Percentiles rank a stretch among this genome's conserved stretches.
Conservation (phyloP, 2,888 invertebrate species). For the Sphaerophoria rueppellii region DNA sequence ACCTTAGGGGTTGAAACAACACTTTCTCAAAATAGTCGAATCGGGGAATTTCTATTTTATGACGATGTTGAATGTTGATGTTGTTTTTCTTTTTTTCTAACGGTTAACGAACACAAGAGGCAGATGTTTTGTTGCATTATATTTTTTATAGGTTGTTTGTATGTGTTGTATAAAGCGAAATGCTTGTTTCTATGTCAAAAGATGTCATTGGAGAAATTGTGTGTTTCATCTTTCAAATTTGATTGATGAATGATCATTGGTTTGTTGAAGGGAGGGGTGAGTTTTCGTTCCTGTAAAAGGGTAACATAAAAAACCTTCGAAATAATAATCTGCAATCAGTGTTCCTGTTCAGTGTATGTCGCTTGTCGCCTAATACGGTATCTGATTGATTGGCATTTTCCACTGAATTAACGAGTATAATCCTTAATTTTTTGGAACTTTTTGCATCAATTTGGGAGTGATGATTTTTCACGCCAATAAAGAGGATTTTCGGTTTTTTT, state of each 20-base stretch:
- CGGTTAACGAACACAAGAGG: slow-evolving; percentile 48
- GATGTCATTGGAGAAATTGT: slow-evolving; percentile 45
- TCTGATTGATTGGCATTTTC: slow-evolving; percentile 62
- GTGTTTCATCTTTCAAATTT: slow-evolving; percentile 40
- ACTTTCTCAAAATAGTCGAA: slow-evolving; percentile 2
- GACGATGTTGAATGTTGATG: slow-evolving; percentile 9
- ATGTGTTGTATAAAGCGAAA: slow-evolving; percentile 13
- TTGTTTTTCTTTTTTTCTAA: slow-evolving; percentile 15
- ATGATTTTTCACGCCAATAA: slow-evolving; percentile 4
- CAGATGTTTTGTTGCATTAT: slow-evolving; percentile 69
- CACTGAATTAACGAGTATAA: slow-evolving; percentile 39
- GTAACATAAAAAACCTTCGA: slow-evolving; percentile 40
- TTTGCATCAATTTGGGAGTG: slow-evolving; percentile 25
- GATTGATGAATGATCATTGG: slow-evolving; percentile 68
- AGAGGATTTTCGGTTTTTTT: slow-evolving; percentile 1
- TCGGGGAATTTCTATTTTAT: slow-evolving; percentile 41
- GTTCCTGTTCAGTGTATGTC: slow-evolving; percentile 21
- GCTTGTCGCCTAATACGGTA: slow-evolving; percentile 36
- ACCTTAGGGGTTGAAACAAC: slow-evolving; percentile 38
- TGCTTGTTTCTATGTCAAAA: slow-evolving; percentile 64
- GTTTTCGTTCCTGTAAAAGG: neutral
- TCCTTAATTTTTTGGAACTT: slow-evolving; percentile 16
- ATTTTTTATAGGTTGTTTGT: slow-evolving; percentile 24
- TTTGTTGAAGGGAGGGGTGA: slow-evolving; percentile 16
- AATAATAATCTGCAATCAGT: neutral